phyloP scores from a whole-genome alignment of 2,888 invertebrate species.

The Tenthredo amoena region DNA sequence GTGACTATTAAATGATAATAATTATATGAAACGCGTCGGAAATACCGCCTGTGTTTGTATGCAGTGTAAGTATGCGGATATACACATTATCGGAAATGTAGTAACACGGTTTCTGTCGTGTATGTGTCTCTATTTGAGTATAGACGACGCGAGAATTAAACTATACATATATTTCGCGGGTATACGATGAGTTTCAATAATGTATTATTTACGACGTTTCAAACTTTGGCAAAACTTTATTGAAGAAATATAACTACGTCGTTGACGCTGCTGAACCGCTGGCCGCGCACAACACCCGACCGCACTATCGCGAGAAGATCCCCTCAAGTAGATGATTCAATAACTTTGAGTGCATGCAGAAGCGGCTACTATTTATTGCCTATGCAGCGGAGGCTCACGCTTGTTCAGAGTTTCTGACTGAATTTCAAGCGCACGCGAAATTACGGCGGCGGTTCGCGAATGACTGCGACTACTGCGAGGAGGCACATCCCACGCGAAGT shows the following conservation, averaged over 20 bases:
- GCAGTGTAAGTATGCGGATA: background rate
- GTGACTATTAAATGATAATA: slow-evolving; percentile 41
- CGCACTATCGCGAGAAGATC: background rate
- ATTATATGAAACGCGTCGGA: slow-evolving; percentile 36
- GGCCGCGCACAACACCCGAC: background rate
- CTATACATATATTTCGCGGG: background rate
- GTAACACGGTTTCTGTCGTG: background rate
- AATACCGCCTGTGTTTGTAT: background rate
- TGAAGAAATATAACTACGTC: background rate
- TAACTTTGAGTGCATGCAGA: background rate
- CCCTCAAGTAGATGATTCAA: background rate
- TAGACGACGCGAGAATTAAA: background rate
- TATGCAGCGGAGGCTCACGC: background rate
- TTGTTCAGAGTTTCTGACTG: background rate
- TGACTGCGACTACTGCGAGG: slow-evolving; percentile 42
- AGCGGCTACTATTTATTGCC: no score
- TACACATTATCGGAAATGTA: background rate
- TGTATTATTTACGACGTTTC: background rate
- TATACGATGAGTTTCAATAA: background rate
- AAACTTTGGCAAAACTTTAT: background rate
- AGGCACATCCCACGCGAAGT: slow-evolving; percentile 43
- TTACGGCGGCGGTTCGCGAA: slow-evolving; percentile 41
- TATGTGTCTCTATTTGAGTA: background rate
- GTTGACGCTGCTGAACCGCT: background rate
- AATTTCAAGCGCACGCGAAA: background rate